Conservation (phyloP, 2,888 invertebrate species). For the Lasioglossum morio region DNA sequence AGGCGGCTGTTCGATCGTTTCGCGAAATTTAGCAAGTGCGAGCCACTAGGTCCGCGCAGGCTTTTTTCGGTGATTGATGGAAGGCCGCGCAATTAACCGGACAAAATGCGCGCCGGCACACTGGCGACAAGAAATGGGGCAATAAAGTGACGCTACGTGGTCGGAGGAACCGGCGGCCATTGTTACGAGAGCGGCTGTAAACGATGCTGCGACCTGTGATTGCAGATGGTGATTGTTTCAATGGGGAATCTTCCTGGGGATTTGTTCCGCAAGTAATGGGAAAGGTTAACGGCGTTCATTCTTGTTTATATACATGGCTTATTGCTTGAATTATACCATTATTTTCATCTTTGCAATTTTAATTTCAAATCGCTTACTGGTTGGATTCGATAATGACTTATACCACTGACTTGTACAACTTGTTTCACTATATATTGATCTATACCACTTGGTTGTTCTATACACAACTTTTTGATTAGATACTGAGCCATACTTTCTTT, state of each 20-base stretch:
- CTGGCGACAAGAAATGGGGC: conserved; percentile 8
- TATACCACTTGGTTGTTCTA: neutral
- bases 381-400: neutral
- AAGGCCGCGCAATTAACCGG: conserved; percentile 23
- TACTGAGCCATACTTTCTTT: neutral
- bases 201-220: neutral
- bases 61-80: conserved; percentile 33
- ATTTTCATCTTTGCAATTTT: neutral
- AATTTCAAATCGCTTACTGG: neutral
- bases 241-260: neutral
- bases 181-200: neutral
- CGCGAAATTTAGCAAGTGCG: neutral
- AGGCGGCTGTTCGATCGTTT: conserved; percentile 11
- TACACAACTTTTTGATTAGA: neutral
- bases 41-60: neutral
- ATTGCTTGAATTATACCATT: too few species aligned
- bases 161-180: neutral
- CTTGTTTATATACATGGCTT: too few species aligned
- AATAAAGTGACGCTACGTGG: conserved; percentile 14
- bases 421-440: neutral
- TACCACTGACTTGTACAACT: neutral
- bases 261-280: neutral
- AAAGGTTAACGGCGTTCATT: neutral
- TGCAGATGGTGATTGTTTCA: neutral
- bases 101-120: neutral